Evolutionary conservation across 2,113 vertebrate genomes (phyloP).

Genomic region (Petromus typicus): DNA sequence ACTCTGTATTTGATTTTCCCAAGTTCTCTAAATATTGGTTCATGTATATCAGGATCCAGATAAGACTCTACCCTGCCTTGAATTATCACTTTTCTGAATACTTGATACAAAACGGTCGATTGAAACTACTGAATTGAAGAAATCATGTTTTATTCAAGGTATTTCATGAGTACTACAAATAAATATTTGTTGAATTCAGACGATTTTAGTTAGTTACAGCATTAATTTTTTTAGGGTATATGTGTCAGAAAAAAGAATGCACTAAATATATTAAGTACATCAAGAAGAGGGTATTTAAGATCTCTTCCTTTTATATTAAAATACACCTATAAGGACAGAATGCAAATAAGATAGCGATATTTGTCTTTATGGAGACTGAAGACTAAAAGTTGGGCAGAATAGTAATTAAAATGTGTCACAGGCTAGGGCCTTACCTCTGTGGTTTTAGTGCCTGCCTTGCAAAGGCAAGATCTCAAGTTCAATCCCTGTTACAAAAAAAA

Average conservation of each 20-base stretch:
- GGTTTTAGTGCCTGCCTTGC: no score
- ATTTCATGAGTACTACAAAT: constrained; percentile 49
- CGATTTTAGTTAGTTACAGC: not conserved
- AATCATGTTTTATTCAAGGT: constrained; percentile 21
- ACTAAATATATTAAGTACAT: not conserved
- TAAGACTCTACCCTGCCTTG: not conserved
- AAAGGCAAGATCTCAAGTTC: no score
- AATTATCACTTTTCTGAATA: constrained; percentile 33
- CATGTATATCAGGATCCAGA: constrained; percentile 16
- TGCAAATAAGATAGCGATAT: not conserved
- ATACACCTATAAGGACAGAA: not conserved
- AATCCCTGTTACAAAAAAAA: no score
- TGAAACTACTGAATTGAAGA: constrained; percentile 23
- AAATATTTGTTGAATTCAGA: constrained; percentile 29
- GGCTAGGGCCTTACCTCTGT: no score
- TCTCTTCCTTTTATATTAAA: not conserved
- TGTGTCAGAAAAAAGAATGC: not conserved
- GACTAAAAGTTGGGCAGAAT: not conserved
- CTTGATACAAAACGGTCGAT: not conserved
- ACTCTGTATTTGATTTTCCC: not conserved
- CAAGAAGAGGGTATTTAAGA: not conserved
- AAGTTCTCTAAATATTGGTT: not conserved
- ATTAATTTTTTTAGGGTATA: not conserved
- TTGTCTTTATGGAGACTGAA: not conserved
- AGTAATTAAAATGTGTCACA: constrained; percentile 32